These are phyloP conservation scores for Epinotia demarniana DNA, from an alignment of 2,888 invertebrate genomes.

Conservation along the genomic window DNA sequence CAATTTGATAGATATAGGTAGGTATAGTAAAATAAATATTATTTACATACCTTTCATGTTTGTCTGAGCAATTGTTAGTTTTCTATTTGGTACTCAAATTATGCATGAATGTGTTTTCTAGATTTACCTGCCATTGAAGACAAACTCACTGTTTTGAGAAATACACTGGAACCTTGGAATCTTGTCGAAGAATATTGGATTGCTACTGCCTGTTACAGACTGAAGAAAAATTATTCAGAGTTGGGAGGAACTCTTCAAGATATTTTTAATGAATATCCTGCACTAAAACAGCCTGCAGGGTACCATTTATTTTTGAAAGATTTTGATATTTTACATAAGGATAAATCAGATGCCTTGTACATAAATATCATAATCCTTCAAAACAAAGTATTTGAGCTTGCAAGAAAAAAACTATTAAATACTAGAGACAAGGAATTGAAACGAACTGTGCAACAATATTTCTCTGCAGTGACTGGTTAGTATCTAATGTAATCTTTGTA, in stretches of 20 bases:
- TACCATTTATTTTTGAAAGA: not conserved
- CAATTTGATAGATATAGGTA: conserved; percentile 8
- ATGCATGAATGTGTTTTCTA: not conserved
- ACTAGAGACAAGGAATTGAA: conserved; percentile 11
- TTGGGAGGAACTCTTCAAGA: not conserved
- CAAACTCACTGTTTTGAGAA: conserved; percentile 2
- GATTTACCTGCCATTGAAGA: conserved; percentile 1
- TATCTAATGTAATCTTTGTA: not conserved
- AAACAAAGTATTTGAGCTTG: conserved; percentile 1
- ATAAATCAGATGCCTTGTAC: conserved; percentile 7
- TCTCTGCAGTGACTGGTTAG: conserved; percentile 7
- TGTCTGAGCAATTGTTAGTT: not conserved
- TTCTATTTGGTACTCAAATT: not conserved
- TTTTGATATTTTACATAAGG: too few species aligned
- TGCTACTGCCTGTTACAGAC: conserved; percentile 6
- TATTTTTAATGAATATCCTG: conserved; percentile 4
- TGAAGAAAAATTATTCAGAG: conserved; percentile 2
- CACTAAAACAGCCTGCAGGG: conserved; percentile 7
- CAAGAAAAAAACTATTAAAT: not conserved
- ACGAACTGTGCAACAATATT: not conserved
- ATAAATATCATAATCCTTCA: not conserved
- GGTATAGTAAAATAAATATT: conserved; percentile 1
- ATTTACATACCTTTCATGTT: not conserved
- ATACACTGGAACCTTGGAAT: conserved; percentile 1
- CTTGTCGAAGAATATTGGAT: conserved; percentile 4